Evolutionary conservation across 2,113 vertebrate species (phyloP), one percentile per base, ranked within the genome.

Genomic region (Catharus minimus): DNA sequence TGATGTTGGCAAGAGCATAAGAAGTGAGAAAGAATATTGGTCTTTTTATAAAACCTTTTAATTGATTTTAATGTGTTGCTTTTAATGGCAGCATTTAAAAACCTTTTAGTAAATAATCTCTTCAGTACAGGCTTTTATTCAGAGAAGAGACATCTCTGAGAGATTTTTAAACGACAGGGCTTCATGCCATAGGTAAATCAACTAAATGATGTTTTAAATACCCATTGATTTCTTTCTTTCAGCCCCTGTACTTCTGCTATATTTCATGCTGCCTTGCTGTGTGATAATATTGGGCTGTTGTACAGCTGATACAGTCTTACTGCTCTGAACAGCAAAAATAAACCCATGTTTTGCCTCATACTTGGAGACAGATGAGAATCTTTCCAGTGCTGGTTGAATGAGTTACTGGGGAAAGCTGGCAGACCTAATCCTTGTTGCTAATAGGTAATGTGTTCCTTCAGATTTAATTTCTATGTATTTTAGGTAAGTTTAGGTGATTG

Each of bases 31-130:
- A 82, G 61, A 83, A 82, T 49, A 90, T 77, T 28, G 15, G 26
- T 96, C 78, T 58, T 72, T 92, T 92, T 84, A 61, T 55, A 74
- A 94, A 91, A 86, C 56, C 56, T 94, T 88, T 94, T 89, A 94
- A 92, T 86, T 94, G 67, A 94, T 92, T 95, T 94, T 89, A 93
- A 94, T 94, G 64, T 82, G 32, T 90, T 84, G 36, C 52, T 82
- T 93, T 90, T 94, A 89, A 92, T 83, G 52, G 68, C 41, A 82
- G 52, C 44, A 32, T 90, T 97, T 94, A 93, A 77, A 90, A 90
- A 46, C 39, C 53, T 92, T 92, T 92, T 91, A 79, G 88, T 88
- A 92, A 95, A 95, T 91, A 90, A 79, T 89, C 68, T 77, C 28
- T 47, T 80, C 15, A 8, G 28, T 81, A 47, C 56, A 85, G 39